Percentiles rank a stretch among this genome's conserved stretches.
Evolutionary conservation across 2,888 invertebrate species (phyloP).

Genomic region (Leptopilina syphax): DNA sequence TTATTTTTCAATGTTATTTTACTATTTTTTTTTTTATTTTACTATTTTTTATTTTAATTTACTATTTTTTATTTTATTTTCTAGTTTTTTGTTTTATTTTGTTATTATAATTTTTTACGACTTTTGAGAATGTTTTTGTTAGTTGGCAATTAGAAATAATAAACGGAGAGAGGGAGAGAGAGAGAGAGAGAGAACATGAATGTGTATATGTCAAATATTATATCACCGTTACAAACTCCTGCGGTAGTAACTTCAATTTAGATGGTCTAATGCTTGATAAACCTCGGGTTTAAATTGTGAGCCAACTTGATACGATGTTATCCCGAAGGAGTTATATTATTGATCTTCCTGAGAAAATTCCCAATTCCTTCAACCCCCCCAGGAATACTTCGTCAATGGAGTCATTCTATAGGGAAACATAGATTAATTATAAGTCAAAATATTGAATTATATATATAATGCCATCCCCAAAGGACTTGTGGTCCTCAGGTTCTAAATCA

Average conservation of each 20-base stretch:
- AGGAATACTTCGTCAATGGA: constrained; percentile 30
- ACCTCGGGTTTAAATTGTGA: constrained; percentile 27
- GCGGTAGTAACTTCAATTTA: constrained; percentile 18
- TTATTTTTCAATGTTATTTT: too few species aligned
- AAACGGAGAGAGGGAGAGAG: neutral
- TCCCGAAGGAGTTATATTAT: constrained; percentile 33
- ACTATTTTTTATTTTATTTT: too few species aligned
- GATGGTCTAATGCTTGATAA: constrained; percentile 31
- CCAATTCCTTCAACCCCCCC: constrained; percentile 20
- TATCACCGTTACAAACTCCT: constrained; percentile 18
- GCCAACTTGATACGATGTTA: constrained; percentile 16
- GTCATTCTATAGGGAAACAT: constrained; percentile 2
- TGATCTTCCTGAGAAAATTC: constrained; percentile 33
- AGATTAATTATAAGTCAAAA: constrained; percentile 2
- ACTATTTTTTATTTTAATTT: too few species aligned
- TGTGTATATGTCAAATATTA: constrained; percentile 8
- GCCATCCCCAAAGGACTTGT: too few species aligned
- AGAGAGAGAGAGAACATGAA: neutral
- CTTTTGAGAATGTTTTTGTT: too few species aligned
- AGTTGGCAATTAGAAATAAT: too few species aligned
- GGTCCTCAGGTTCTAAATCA: too few species aligned
- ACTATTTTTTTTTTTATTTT: too few species aligned
- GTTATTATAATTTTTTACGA: too few species aligned
- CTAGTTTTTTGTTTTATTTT: too few species aligned
- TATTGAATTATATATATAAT: neutral